Conservation (phyloP, 2,113 vertebrate genomes). For the human (Homo sapiens) region GRCh38 chrX:22524001-22524500, state of each 20-base stretch:
- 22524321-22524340: conserved; percentile 25
- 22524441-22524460: conserved; percentile 31
- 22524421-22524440: background rate
- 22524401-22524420: conserved; percentile 17
- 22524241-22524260: conserved; percentile 22
- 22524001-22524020: background rate
- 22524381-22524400: conserved; percentile 19
- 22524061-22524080: background rate
- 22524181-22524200: background rate
- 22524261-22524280: conserved; percentile 43
- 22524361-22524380: background rate
- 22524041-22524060: background rate
- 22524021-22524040: background rate
- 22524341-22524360: conserved; percentile 32
- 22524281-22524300: background rate
- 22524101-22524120: background rate
- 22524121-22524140: background rate
- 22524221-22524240: background rate
- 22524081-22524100: background rate
- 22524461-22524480: background rate
- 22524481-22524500: conserved; percentile 50
- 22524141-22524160: background rate
- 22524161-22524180: background rate
- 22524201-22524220: background rate
- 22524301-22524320: conserved; percentile 8